Conservation (phyloP, 2,113 vertebrate genomes). For the Stegostoma tigrinum region DNA sequence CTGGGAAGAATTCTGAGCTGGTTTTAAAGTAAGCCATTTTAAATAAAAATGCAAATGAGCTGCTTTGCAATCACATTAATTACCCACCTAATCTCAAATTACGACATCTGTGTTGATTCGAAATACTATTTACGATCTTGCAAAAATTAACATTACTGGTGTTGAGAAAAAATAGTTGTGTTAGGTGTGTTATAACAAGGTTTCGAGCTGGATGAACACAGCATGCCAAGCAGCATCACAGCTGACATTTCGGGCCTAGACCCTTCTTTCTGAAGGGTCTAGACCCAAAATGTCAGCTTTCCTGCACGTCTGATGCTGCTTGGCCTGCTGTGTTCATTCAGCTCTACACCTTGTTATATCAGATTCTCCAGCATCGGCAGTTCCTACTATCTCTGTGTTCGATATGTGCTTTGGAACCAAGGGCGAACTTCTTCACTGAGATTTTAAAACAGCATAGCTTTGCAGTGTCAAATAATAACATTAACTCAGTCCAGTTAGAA, state of each 20-base stretch:
- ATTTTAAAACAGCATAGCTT: conserved; percentile 67
- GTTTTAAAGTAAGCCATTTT: conserved; percentile 79
- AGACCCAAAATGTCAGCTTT: too few relatives aligned
- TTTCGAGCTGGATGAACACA: too few relatives aligned
- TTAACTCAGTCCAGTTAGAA: conserved; percentile 62
- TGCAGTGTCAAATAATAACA: conserved; percentile 72
- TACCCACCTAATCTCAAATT: conserved; percentile 93
- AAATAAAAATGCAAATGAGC: conserved; percentile 98
- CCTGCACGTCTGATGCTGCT: too few relatives aligned
- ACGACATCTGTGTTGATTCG: conserved; percentile 88
- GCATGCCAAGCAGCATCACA: too few relatives aligned
- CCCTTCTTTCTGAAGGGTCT: too few relatives aligned
- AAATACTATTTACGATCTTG: conserved; percentile 82
- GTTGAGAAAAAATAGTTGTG: conserved; percentile 64
- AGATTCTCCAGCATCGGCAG: too few relatives aligned
- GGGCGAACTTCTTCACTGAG: conserved; percentile 66
- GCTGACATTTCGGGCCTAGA: too few relatives aligned
- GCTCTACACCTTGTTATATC: too few relatives aligned
- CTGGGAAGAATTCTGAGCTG: conserved; percentile 70
- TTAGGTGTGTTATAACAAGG: conserved; percentile 91
- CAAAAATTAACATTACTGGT: conserved; percentile 80
- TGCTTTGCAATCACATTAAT: conserved; percentile 97
- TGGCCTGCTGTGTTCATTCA: too few relatives aligned
- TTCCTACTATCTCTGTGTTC: too few relatives aligned
- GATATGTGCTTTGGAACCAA: conserved; percentile 99